Percentiles rank a stretch among this genome's conserved stretches.
Evolutionary conservation across 2,113 vertebrate species (phyloP).

Genomic region (Ovis canadensis): DNA sequence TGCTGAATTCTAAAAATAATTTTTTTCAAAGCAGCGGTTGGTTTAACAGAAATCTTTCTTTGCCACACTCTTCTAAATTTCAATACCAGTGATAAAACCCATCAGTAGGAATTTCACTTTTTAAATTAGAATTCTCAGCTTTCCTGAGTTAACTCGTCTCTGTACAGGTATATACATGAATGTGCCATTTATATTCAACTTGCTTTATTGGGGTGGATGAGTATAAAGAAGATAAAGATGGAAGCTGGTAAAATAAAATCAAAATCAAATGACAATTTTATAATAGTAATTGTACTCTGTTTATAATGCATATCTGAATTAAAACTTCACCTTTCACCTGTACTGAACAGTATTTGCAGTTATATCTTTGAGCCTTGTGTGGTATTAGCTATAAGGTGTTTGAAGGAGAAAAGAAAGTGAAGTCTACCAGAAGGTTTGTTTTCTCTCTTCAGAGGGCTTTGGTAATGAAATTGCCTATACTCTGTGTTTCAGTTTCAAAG

Average conservation of each 20-base stretch:
- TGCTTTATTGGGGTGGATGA: neutral
- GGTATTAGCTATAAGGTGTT: neutral
- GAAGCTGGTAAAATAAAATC: neutral
- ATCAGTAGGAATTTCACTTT: neutral
- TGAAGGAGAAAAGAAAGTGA: neutral
- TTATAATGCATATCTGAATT: neutral
- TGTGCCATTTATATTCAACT: neutral
- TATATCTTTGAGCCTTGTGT: neutral
- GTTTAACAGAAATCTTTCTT: constrained; percentile 17
- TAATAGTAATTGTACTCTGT: constrained; percentile 4
- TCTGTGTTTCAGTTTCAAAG: constrained; percentile 14
- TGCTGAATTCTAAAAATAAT: neutral
- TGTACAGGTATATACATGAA: neutral
- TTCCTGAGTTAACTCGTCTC: neutral
- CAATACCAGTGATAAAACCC: neutral
- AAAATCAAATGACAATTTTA: neutral
- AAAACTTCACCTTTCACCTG: neutral
- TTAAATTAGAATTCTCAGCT: neutral
- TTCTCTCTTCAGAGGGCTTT: neutral
- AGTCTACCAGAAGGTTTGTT: neutral
- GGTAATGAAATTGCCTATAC: constrained; percentile 2
- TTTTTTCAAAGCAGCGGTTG: neutral
- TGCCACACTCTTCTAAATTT: neutral
- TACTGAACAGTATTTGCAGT: neutral
- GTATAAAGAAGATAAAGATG: neutral